phyloP scores from a whole-genome alignment of 2,797 vertebrate genomes.

The Helostoma temminkii region DNA sequence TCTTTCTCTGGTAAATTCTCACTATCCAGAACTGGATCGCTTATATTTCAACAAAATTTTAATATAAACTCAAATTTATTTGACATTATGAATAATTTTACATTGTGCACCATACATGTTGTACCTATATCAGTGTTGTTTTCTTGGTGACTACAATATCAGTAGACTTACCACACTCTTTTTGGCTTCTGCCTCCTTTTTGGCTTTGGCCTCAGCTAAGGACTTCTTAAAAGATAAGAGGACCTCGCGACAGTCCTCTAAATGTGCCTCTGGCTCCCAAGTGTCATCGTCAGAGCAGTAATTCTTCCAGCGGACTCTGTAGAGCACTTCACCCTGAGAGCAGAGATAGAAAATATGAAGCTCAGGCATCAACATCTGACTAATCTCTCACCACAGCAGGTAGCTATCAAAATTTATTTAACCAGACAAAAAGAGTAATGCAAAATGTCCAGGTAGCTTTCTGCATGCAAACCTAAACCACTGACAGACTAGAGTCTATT shows the following conservation, averaged over 20 bases:
- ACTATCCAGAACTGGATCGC: too few species aligned
- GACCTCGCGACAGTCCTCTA: slow-evolving; percentile 97
- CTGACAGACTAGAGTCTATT: not conserved
- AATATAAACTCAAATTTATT: too few species aligned
- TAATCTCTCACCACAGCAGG: not conserved
- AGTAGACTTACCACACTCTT: slow-evolving; percentile 83
- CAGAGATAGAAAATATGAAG: slow-evolving; percentile 15
- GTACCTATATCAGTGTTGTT: not conserved
- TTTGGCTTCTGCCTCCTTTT: slow-evolving; percentile 85
- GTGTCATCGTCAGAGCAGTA: slow-evolving; percentile 97
- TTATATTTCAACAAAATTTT: not conserved
- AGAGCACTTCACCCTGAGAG: slow-evolving; percentile 90
- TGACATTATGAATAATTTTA: too few species aligned
- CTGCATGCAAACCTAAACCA: not conserved
- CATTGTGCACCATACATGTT: not conserved
- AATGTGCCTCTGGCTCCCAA: slow-evolving; percentile 95
- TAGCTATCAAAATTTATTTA: not conserved
- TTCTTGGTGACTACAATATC: not conserved
- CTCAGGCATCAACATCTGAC: not conserved
- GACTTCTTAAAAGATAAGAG: slow-evolving; percentile 91
- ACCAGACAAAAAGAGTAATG: not conserved
- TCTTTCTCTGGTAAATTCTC: not conserved
- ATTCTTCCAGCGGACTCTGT: slow-evolving; percentile 98
- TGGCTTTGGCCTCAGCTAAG: slow-evolving; percentile 86
- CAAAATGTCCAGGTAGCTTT: not conserved